phyloP scores from a whole-genome alignment of 2,888 invertebrate species.

The Dryadula phaetusa region DNA sequence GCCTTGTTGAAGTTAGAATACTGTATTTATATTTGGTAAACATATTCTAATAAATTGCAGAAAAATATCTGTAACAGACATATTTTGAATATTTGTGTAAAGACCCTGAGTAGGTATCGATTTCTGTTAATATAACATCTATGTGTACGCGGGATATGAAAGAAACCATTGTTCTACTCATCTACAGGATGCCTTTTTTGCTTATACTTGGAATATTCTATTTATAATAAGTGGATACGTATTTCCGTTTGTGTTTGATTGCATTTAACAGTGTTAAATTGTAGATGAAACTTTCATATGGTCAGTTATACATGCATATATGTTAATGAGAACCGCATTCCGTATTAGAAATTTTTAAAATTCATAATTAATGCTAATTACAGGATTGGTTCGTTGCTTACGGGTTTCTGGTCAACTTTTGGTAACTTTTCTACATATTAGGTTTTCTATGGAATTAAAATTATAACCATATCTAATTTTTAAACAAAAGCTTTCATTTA shows the following conservation, averaged over 20 bases:
- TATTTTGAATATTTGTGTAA: conserved; percentile 5
- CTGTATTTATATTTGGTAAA: no score
- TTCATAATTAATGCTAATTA: conserved; percentile 22
- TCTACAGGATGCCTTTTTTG: conserved; percentile 34
- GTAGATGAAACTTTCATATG: conserved; percentile 16
- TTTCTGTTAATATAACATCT: conserved; percentile 9
- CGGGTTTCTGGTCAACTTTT: not conserved
- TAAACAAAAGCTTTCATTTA: not conserved
- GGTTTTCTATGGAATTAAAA: not conserved
- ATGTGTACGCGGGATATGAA: conserved; percentile 25
- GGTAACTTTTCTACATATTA: not conserved
- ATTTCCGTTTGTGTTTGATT: conserved; percentile 40
- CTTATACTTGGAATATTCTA: conserved; percentile 26
- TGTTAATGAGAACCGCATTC: conserved; percentile 31
- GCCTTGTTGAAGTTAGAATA: no score
- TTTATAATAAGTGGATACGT: conserved; percentile 31
- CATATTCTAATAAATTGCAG: not conserved
- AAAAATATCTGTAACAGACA: not conserved
- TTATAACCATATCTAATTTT: not conserved
- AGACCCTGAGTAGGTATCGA: not conserved
- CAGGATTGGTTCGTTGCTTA: conserved; percentile 3
- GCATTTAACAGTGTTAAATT: conserved; percentile 20
- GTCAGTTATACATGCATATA: conserved; percentile 13
- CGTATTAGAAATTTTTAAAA: conserved; percentile 25
- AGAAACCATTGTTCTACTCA: conserved; percentile 30